These are phyloP conservation scores for Silvanus unidentatus DNA, from an alignment of 2,888 invertebrate genomes.

Conservation along the genomic window DNA sequence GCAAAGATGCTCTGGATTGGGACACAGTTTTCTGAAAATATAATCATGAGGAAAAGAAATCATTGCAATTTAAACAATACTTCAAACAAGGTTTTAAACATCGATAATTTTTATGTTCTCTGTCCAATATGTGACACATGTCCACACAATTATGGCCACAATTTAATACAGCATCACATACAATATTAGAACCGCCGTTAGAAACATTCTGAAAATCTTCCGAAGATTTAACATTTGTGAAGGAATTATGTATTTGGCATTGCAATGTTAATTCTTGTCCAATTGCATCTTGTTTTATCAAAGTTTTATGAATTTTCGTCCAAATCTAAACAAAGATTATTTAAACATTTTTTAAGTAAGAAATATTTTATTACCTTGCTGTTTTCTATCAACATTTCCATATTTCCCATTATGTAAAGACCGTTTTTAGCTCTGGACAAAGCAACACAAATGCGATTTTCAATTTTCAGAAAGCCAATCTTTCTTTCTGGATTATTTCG, in stretches of 20 bases:
- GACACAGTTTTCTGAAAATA: slow-evolving; percentile 47
- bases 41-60: too few species aligned
- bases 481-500: slow-evolving; percentile 62
- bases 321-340: slow-evolving; percentile 44
- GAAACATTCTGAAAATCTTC: slow-evolving; percentile 49
- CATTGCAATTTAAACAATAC: slow-evolving; percentile 31
- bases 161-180: slow-evolving; percentile 45
- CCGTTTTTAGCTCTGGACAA: slow-evolving; percentile 66
- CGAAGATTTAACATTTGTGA: slow-evolving; percentile 41
- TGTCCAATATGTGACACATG: slow-evolving; percentile 57
- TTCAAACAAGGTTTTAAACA: slow-evolving; percentile 51
- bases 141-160: slow-evolving; percentile 61
- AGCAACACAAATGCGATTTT: slow-evolving; percentile 71
- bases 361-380: slow-evolving; percentile 39
- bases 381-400: slow-evolving; percentile 51
- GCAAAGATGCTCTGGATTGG: slow-evolving; percentile 49
- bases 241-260: slow-evolving; percentile 50
- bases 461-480: slow-evolving; percentile 64
- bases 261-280: slow-evolving; percentile 49
- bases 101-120: slow-evolving; percentile 47
- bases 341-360: slow-evolving; percentile 2
- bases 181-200: slow-evolving; percentile 57
- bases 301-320: slow-evolving; percentile 50
- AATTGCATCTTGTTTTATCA: slow-evolving; percentile 50
- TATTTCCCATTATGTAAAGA: slow-evolving; percentile 70